Evolutionary conservation across 2,797 vertebrate genomes (phyloP), one percentile per base, ranked within the genome.

Genomic region (Gymnopithys bicolor): DNA sequence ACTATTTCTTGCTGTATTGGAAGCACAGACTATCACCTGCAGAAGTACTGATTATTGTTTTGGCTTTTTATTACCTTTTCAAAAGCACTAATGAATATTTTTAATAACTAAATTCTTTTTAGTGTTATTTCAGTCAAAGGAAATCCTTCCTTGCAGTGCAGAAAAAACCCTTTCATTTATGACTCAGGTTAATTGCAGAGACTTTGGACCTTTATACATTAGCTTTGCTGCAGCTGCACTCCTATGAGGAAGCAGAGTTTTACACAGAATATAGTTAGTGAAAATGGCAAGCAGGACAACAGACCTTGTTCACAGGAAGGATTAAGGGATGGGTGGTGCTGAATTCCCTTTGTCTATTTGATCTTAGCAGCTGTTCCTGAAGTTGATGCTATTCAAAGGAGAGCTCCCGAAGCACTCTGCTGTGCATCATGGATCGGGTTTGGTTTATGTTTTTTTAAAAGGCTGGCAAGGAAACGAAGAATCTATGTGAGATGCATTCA

Each of bases 351-450:
- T 95, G 91, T 97, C 90, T 89, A 90, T 95, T 97, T 97, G 96
- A 97, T 97, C 95, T 95, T 71, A 97, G 91, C 97, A 98, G 98
- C 97, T 98, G 97, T 97, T 97, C 83, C 93, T 97, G 84, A 95
- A 96, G 95, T 76, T 37, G 45, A 66, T 83, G 67, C 89, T 95
- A 92, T 97, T 97, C 95, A 95, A 91, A 96, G 91, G 86, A 93
- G 86, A 92, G 60, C 80, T 97, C 95, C 91, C 96, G 51, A 81
- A 94, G 90, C 77, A 74, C 95, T 96, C 87, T 75, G 90, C 89
- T 90, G 25, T 95, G 62, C 70, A 86, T 90, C 82, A 55, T 46
- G 59, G 66, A 22, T 23, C 13, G 4, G 23, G 45, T 77, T 84
- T 80, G 58, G 37, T 45, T 81, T 82, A 53, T 52, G 24, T 67